Conservation (phyloP, 2,113 vertebrate species). For the Oncorhynchus masou region DNA sequence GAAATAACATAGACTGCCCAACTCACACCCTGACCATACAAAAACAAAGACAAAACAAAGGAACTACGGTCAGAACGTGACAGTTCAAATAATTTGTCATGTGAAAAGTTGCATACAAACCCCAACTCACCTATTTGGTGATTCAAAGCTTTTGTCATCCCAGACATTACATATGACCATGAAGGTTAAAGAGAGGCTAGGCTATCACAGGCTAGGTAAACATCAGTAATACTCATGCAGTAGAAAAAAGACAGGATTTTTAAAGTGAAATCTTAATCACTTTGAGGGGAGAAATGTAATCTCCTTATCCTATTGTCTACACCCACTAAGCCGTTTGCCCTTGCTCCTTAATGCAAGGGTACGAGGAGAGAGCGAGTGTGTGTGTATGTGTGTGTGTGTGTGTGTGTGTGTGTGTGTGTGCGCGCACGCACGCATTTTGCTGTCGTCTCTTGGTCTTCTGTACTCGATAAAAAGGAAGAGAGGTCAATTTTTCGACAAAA, state of each 20-base stretch:
- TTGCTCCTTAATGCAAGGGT: slow-evolving; percentile 8
- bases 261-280: slow-evolving; percentile 15
- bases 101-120: too few species aligned
- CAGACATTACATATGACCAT: not conserved
- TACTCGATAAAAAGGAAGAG: slow-evolving; percentile 7
- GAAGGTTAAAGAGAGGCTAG: not conserved
- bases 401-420: not conserved
- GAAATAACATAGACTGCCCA: too few species aligned
- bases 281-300: slow-evolving; percentile 4
- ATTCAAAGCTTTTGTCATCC: slow-evolving; percentile 13
- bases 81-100: too few species aligned
- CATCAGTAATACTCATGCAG: not conserved
- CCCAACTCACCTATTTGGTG: too few species aligned
- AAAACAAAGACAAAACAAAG: too few species aligned
- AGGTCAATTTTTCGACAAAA: not conserved
- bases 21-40: too few species aligned
- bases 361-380: not conserved
- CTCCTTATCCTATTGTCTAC: slow-evolving; percentile 10
- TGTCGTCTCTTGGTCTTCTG: slow-evolving; percentile 6
- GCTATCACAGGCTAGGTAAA: not conserved
- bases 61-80: too few species aligned
- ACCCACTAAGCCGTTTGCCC: slow-evolving; percentile 13
- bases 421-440: not conserved
- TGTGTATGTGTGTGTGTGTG: not conserved
- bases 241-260: slow-evolving; percentile 1